Conservation (phyloP, 2,888 invertebrate species). For the Spatulosminthurus flaviceps region DNA sequence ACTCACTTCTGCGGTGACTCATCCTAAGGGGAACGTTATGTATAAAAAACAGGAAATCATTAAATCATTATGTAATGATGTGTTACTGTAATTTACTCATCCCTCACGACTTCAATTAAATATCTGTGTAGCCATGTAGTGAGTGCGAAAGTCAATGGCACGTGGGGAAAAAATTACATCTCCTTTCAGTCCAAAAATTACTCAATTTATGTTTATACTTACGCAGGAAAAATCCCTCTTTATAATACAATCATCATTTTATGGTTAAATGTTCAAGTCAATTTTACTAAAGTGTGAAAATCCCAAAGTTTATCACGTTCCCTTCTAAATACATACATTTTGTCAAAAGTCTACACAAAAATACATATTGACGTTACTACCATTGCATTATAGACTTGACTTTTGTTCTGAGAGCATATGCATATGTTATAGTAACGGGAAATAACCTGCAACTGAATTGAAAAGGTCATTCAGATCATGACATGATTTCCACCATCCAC, state of each 20-base stretch:
- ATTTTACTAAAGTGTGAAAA: too few species aligned
- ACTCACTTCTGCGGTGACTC: neutral
- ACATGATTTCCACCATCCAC: slow-evolving; percentile 44
- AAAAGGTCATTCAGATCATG: slow-evolving; percentile 47
- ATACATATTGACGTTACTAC: too few species aligned
- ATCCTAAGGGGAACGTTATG: too few species aligned
- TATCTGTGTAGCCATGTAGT: slow-evolving; percentile 1
- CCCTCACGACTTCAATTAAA: slow-evolving; percentile 32
- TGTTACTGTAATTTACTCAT: slow-evolving; percentile 11
- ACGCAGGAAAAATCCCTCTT: neutral
- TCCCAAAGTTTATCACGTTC: too few species aligned
- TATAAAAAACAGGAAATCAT: slow-evolving; percentile 6
- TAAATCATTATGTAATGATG: slow-evolving; percentile 16
- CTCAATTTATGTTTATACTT: neutral
- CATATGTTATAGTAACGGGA: slow-evolving; percentile 13
- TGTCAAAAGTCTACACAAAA: too few species aligned
- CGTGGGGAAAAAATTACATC: neutral
- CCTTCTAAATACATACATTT: too few species aligned
- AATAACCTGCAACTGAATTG: slow-evolving; percentile 37
- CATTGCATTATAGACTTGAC: too few species aligned
- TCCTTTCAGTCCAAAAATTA: neutral
- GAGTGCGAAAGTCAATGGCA: neutral
- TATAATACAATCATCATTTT: too few species aligned
- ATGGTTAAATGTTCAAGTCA: too few species aligned
- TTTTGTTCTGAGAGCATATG: too few species aligned